Evolutionary conservation across 2,113 vertebrate genomes (phyloP).

Genomic region (Oncorhynchus gorbuscha): DNA sequence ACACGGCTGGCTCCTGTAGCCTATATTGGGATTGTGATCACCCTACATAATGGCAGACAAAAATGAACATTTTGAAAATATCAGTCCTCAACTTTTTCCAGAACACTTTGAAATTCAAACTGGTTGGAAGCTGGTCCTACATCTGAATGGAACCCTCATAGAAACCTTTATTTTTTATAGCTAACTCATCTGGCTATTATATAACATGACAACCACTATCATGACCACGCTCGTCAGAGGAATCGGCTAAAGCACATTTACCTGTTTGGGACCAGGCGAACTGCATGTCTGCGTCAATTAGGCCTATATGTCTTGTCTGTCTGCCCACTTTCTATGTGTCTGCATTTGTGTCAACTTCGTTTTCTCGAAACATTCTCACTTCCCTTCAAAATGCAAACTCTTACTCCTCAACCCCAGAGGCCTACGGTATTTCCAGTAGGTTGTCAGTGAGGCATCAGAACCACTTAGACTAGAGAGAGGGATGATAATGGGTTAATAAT

Average conservation of each 20-base stretch:
- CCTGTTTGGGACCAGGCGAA: too few species aligned
- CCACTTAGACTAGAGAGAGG: slow-evolving; percentile 27
- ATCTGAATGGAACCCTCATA: too few species aligned
- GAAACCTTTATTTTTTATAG: too few species aligned
- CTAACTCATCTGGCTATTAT: too few species aligned
- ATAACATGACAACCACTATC: too few species aligned
- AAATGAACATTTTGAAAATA: not conserved
- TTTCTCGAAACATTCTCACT: not conserved
- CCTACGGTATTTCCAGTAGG: slow-evolving; percentile 38
- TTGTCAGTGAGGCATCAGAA: slow-evolving; percentile 24
- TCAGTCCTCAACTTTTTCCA: not conserved
- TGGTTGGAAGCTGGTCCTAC: too few species aligned
- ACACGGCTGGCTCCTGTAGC: not conserved
- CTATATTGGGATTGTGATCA: not conserved
- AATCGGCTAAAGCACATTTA: too few species aligned
- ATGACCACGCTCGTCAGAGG: too few species aligned
- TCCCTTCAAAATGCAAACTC: slow-evolving; percentile 75
- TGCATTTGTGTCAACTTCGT: not conserved
- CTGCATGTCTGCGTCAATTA: too few species aligned
- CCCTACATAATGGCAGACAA: not conserved
- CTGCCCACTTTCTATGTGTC: slow-evolving; percentile 9
- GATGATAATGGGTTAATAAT: slow-evolving; percentile 54
- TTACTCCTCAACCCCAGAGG: slow-evolving; percentile 54
- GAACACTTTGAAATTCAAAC: not conserved
- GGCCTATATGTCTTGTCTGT: too few species aligned